phyloP scores from a whole-genome alignment of 2,797 vertebrate species.

The Picus viridis region DNA sequence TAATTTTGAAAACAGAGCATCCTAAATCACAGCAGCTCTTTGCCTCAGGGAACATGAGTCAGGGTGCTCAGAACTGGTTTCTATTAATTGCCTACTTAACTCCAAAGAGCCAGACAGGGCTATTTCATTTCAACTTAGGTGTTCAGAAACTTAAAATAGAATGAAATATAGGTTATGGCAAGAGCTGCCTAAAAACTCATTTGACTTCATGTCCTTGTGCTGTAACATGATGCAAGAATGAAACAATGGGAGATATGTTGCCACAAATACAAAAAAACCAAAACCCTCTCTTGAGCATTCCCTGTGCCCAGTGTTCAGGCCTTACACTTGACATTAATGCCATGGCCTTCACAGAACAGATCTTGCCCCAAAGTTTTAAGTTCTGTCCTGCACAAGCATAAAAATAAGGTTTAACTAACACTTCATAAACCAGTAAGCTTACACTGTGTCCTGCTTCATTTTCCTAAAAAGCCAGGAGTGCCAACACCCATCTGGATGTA shows the following conservation, averaged over 20 bases:
- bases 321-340: not conserved
- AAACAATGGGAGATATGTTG: not conserved
- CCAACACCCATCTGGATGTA: not conserved
- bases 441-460: not conserved
- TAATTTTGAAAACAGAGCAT: conserved; percentile 46
- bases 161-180: conserved; percentile 37
- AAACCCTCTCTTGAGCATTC: not conserved
- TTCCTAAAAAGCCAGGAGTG: not conserved
- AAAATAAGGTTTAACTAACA: not conserved
- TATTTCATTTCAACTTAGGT: not conserved
- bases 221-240: not conserved
- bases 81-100: conserved; percentile 59
- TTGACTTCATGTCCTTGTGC: not conserved
- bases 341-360: not conserved
- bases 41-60: conserved; percentile 14
- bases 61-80: conserved; percentile 36
- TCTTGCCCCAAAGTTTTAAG: not conserved
- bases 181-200: conserved; percentile 12
- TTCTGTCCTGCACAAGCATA: not conserved
- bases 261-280: not conserved
- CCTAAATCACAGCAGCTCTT: conserved; percentile 36
- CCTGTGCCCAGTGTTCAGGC: not conserved
- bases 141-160: conserved; percentile 48
- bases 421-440: not conserved
- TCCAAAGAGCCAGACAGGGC: conserved; percentile 26